Percentiles rank a stretch among this genome's conserved stretches.
Conservation (phyloP, 2,797 vertebrate genomes). For the Etheostoma perlongum region DNA sequence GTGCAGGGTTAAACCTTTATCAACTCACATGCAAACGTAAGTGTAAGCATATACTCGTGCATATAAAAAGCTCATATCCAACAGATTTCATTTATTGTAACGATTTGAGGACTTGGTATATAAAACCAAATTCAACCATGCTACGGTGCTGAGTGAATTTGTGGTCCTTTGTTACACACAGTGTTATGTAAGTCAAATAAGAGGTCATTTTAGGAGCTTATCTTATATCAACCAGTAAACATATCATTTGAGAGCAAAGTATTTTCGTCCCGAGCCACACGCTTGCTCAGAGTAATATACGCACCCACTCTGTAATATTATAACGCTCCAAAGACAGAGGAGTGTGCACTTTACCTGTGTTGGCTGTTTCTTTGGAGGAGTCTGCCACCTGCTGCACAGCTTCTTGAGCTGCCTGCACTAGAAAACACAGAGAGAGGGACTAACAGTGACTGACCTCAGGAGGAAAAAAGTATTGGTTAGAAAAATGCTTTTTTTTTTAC, state of each 20-base stretch:
- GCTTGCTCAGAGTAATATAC: background rate
- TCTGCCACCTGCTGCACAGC: conserved; percentile 88
- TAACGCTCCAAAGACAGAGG: background rate
- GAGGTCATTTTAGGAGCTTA: background rate
- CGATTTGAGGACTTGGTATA: background rate
- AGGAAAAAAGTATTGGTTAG: background rate
- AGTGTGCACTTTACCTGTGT: conserved; percentile 68
- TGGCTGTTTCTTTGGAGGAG: conserved; percentile 84
- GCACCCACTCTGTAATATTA: background rate
- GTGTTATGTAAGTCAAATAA: background rate
- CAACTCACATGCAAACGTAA: background rate
- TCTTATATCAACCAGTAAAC: background rate
- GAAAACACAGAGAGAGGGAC: conserved; percentile 60
- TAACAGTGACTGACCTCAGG: conserved; percentile 14
- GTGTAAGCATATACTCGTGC: background rate
- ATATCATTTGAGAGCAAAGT: background rate
- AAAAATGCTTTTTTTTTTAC: too few relatives aligned
- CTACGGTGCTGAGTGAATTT: background rate
- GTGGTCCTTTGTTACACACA: background rate
- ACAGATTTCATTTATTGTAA: background rate
- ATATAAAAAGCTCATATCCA: background rate
- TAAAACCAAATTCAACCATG: background rate
- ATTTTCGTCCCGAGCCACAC: background rate
- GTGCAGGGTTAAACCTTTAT: background rate
- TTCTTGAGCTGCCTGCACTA: conserved; percentile 85